Evolutionary conservation across 1,140 invertebrate genomes (phyloP), one percentile per base, ranked within the genome.

Genomic region (Dendrolimus kikuchii): DNA sequence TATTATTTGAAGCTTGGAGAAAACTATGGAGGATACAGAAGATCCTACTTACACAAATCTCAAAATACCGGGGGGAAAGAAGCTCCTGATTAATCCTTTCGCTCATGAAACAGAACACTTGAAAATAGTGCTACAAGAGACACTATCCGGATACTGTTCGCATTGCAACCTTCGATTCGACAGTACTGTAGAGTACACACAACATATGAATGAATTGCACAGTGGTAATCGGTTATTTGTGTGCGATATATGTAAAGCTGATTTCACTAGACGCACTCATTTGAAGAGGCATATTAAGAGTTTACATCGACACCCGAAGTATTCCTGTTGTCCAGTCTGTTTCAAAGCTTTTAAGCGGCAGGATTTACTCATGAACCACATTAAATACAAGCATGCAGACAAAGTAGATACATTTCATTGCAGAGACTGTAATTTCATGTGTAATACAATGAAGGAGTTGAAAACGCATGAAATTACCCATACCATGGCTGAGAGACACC

Each of bases 271-370:
- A 6, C 68, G 66, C 5, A 71, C 76, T 23, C 76, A 79, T 49
- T 58, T 79, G 23, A 74, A 76, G 51, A 51, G 76, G 1, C 76
- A 79, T 38, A 56, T 70, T 9, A 58, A 59, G 2, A 76, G 66
- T 45, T 7, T 79, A 5, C 76, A 79, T 46, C 50, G 50, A 5
- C 58, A 59, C 9, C 42, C 56, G 0, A 72, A 69, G 10, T 68
- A 56, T 43, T 64, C 57, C 38, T 53, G 42, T 2, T 76, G 73
- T 23, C 73, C 73, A 1, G 60, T 71, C 0, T 76, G 73, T 43
- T 46, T 49, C 5, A 56, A 68, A 51, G 66, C 70, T 5, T 74
- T 57, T 45, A 58, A 61, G 41, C 40, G 62, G 4, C 57, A 71
- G 6, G 71, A 76, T 45, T 40, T 62, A 5, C 49, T 79, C 38